These are phyloP conservation scores for Champsocephalus gunnari DNA, from an alignment of 2,797 vertebrate species.

Conservation along the genomic window DNA sequence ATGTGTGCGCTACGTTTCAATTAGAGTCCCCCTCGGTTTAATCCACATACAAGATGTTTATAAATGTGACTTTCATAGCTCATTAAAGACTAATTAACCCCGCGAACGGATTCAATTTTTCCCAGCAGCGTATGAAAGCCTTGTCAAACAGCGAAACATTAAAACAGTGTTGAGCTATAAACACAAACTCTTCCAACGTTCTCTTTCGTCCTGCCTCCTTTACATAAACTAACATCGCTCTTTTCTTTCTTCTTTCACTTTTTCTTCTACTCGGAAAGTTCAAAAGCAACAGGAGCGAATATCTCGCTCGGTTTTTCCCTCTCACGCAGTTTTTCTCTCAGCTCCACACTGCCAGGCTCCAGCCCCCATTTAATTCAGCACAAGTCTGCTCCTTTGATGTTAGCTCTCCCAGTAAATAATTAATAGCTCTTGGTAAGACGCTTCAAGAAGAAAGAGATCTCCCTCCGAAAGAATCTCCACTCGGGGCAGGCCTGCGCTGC, in stretches of 20 bases:
- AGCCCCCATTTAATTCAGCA: slow-evolving; percentile 76
- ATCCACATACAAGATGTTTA: slow-evolving; percentile 56
- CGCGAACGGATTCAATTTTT: slow-evolving; percentile 52
- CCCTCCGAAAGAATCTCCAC: slow-evolving; percentile 79
- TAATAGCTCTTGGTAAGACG: slow-evolving; percentile 78
- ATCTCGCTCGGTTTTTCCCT: slow-evolving; percentile 66
- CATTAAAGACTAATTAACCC: slow-evolving; percentile 68
- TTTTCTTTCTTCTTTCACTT: slow-evolving; percentile 30
- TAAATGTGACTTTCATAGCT: slow-evolving; percentile 59
- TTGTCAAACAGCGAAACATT: slow-evolving; percentile 32
- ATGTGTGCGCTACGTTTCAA: slow-evolving; percentile 29
- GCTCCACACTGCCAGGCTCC: slow-evolving; percentile 65
- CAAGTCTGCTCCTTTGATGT: slow-evolving; percentile 86
- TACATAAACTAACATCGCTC: slow-evolving; percentile 56
- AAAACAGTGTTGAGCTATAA: slow-evolving; percentile 2
- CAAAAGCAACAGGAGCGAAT: slow-evolving; percentile 56
- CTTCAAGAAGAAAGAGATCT: slow-evolving; percentile 77
- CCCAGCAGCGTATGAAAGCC: slow-evolving; percentile 32
- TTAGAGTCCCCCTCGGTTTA: slow-evolving; percentile 44
- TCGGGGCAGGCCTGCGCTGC: slow-evolving; percentile 70
- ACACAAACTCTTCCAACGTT: slow-evolving; percentile 24
- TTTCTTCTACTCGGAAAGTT: slow-evolving; percentile 59
- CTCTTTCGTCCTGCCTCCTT: slow-evolving; percentile 40
- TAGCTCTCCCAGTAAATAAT: slow-evolving; percentile 84
- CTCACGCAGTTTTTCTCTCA: slow-evolving; percentile 74